Evolutionary conservation across 2,797 vertebrate species (phyloP).

Genomic region (Epinephelus awoara): DNA sequence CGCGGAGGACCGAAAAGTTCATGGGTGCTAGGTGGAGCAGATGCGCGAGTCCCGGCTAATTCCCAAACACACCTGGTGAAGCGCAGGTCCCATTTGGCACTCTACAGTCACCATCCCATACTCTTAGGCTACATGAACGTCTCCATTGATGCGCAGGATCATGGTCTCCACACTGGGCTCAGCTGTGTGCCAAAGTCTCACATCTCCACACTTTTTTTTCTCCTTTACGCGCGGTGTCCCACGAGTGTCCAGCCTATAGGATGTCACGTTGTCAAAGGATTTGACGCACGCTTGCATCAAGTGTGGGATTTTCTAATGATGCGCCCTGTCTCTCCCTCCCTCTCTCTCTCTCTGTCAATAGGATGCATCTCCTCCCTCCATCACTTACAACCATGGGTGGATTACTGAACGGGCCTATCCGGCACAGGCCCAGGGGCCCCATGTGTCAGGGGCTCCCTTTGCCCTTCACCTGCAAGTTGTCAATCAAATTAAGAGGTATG

Average conservation of each 20-base stretch:
- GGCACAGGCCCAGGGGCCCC: too few relatives aligned
- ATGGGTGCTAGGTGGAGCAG: constrained; percentile 29
- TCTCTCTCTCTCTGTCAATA: constrained; percentile 6
- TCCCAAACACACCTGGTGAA: constrained; percentile 22
- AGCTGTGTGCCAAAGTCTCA: constrained; percentile 28
- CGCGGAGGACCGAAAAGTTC: constrained; percentile 45
- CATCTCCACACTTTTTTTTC: background rate
- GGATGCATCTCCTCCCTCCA: background rate
- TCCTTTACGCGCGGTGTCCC: constrained; percentile 22
- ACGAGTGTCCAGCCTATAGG: constrained; percentile 39
- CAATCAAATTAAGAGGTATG: too few relatives aligned
- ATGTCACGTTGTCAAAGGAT: constrained; percentile 78
- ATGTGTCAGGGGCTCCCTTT: too few relatives aligned
- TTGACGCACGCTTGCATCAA: constrained; percentile 55
- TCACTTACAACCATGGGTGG: background rate
- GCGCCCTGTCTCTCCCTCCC: constrained; percentile 16
- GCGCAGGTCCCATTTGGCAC: constrained; percentile 24
- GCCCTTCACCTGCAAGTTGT: too few relatives aligned
- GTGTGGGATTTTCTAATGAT: constrained; percentile 56
- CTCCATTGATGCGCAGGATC: constrained; percentile 2
- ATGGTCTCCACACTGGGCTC: background rate
- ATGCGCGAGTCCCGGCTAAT: constrained; percentile 14
- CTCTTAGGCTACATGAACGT: background rate
- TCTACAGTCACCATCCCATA: background rate
- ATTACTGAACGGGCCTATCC: too few relatives aligned